A percentile compares a stretch with the other conserved stretches of the same genome.
Evolutionary conservation across 2,888 invertebrate genomes (phyloP).

Genomic region (Pelosia muscerda): DNA sequence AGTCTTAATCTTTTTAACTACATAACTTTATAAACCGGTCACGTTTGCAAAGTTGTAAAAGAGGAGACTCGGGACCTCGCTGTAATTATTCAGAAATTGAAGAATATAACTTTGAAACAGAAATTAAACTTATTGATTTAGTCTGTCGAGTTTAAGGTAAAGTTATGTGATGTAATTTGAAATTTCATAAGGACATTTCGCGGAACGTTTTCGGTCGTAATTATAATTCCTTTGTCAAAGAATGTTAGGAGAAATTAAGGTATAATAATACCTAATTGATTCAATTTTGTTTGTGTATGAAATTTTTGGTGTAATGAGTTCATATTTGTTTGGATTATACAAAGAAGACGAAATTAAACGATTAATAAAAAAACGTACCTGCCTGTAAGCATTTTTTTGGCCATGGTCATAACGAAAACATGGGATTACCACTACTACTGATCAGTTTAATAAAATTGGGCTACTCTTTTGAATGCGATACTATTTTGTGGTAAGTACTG

Average conservation of each 20-base stretch:
- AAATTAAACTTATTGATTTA: conserved; percentile 58
- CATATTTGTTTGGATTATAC: conserved; percentile 6
- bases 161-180: conserved; percentile 58
- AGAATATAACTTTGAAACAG: conserved; percentile 52
- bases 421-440: no score
- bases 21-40: conserved; percentile 44
- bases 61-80: conserved; percentile 31
- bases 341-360: neutral
- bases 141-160: conserved; percentile 51
- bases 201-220: conserved; percentile 48
- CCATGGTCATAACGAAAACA: no score
- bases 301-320: conserved; percentile 6
- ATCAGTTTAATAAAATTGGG: no score
- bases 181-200: conserved; percentile 57
- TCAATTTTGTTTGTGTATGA: conserved; percentile 21
- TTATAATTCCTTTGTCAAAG: conserved; percentile 51
- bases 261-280: conserved; percentile 44
- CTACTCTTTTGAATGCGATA: no score
- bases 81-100: conserved; percentile 57
- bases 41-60: conserved; percentile 45
- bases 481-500: no score
- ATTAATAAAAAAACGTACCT: no score
- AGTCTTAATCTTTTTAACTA: conserved; percentile 40
- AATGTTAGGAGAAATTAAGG: conserved; percentile 44
- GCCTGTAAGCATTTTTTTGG: no score